Conservation (phyloP, 2,113 vertebrate genomes). For the Fulmarus glacialis region DNA sequence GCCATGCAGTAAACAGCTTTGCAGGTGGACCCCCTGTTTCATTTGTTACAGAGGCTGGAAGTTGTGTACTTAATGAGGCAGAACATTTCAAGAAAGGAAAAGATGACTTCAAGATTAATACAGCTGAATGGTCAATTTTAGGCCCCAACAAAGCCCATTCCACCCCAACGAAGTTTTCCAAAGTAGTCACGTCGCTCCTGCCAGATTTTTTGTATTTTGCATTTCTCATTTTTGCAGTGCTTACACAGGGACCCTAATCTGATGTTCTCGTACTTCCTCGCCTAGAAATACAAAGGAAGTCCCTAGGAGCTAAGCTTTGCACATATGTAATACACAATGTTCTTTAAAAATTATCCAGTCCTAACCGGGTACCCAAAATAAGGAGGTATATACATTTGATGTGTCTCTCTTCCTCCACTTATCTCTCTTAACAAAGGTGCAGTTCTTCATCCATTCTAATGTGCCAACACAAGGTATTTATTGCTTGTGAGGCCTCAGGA, state of each 20-base stretch:
- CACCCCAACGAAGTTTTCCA: not conserved
- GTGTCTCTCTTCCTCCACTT: rapidly evolving
- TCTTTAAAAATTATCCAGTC: not conserved
- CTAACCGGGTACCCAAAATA: not conserved
- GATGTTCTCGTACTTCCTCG: not conserved
- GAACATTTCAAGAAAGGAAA: not conserved
- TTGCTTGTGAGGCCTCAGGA: not conserved
- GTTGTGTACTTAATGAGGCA: not conserved
- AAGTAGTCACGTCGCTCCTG: not conserved
- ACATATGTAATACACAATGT: not conserved
- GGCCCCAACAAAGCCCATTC: not conserved
- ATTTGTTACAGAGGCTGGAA: not conserved
- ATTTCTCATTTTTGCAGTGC: not conserved
- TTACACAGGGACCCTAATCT: not conserved
- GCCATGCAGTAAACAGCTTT: not conserved
- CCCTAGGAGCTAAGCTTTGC: not conserved
- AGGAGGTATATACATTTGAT: not conserved
- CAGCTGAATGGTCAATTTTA: not conserved
- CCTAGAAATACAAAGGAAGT: not conserved
- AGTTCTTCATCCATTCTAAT: not conserved
- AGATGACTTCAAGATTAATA: not conserved
- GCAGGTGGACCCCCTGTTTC: not conserved
- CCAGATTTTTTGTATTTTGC: not conserved
- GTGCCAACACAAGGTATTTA: not conserved
- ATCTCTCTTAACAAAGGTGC: not conserved